Evolutionary conservation across 2,888 invertebrate species (phyloP).

Genomic region (Portevinia maculata): DNA sequence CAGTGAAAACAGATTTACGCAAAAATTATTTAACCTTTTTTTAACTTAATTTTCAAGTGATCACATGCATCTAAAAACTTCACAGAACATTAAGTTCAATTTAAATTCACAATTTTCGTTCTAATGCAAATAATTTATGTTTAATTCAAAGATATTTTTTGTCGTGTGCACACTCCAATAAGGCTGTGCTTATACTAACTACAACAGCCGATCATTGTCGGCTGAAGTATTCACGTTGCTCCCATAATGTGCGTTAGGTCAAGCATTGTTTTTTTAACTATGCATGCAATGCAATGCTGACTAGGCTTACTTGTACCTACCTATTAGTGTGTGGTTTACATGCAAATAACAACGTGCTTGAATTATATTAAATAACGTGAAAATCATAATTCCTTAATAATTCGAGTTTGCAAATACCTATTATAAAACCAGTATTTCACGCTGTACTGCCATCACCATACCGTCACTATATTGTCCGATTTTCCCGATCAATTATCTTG

Average conservation of each 20-base stretch:
- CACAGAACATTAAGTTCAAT: slow-evolving; percentile 17
- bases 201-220: slow-evolving; percentile 79
- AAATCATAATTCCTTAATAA: too few species aligned
- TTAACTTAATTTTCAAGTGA: neutral
- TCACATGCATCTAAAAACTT: too few species aligned
- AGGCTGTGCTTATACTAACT: slow-evolving; percentile 83
- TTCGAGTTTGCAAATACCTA: too few species aligned
- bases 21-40: slow-evolving; percentile 5
- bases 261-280: slow-evolving; percentile 33
- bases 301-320: neutral
- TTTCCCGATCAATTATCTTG: too few species aligned
- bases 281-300: slow-evolving; percentile 34
- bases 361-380: too few species aligned
- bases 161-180: slow-evolving; percentile 83
- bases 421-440: too few species aligned
- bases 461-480: too few species aligned
- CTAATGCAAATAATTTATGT: slow-evolving; percentile 62
- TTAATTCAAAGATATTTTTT: slow-evolving; percentile 62
- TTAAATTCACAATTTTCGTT: slow-evolving; percentile 39
- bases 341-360: too few species aligned
- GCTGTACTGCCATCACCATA: too few species aligned
- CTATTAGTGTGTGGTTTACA: neutral
- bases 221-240: slow-evolving; percentile 81
- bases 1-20: neutral
- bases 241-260: slow-evolving; percentile 59